These are phyloP conservation scores for Acleris emargana DNA, from an alignment of 2,888 invertebrate genomes.

Conservation along the genomic window DNA sequence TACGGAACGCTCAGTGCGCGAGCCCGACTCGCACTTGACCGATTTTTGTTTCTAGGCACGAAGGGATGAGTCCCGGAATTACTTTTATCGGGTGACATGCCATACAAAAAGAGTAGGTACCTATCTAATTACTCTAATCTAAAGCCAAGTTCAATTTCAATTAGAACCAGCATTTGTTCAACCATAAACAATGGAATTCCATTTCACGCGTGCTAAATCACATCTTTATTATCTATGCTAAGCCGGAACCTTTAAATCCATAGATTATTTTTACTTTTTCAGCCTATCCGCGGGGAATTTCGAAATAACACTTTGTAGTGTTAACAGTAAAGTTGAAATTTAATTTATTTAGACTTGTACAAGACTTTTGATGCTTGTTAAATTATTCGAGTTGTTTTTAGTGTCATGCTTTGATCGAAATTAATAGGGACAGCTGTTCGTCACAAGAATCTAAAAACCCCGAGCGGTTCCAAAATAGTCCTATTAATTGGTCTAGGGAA, in stretches of 20 bases:
- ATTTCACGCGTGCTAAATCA: slow-evolving; percentile 34
- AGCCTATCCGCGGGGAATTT: not conserved
- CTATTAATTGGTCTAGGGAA: slow-evolving; percentile 12
- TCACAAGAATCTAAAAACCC: slow-evolving; percentile 37
- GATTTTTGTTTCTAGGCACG: no score
- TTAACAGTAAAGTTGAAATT: slow-evolving; percentile 12
- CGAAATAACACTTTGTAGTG: slow-evolving; percentile 4
- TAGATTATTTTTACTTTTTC: slow-evolving; percentile 20
- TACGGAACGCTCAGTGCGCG: no score
- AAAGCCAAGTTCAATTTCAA: slow-evolving; percentile 35
- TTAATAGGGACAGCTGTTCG: slow-evolving; percentile 46
- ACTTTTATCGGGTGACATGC: no score
- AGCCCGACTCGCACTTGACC: no score
- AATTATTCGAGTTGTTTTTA: slow-evolving; percentile 36
- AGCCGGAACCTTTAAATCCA: slow-evolving; percentile 15
- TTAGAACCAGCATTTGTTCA: slow-evolving; percentile 25
- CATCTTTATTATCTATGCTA: slow-evolving; percentile 36
- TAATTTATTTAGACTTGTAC: not conserved
- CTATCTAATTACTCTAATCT: slow-evolving; percentile 1
- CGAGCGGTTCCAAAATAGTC: slow-evolving; percentile 21
- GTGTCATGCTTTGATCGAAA: slow-evolving; percentile 45
- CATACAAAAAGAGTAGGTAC: no score
- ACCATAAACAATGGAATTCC: slow-evolving; percentile 39
- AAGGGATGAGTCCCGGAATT: no score
- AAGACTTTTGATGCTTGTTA: slow-evolving; percentile 28